Percentiles rank a stretch among this genome's conserved stretches.
phyloP scores from a whole-genome alignment of 1,140 invertebrate species.

The Sminthurinus signatus region DNA sequence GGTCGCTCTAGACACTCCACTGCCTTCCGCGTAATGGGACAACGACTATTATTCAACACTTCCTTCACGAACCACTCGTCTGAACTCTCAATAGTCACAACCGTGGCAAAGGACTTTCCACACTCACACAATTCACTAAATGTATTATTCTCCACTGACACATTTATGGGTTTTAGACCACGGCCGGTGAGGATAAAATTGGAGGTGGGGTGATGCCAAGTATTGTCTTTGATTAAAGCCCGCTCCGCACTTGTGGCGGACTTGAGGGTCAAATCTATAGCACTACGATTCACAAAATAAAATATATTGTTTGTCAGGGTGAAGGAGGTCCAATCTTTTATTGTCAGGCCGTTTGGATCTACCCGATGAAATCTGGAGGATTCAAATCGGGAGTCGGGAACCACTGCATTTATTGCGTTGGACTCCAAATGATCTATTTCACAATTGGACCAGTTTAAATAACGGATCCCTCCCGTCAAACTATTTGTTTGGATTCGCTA shows the following conservation, averaged over 20 bases:
- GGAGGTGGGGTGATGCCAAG: slow-evolving; percentile 23
- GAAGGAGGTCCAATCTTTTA: slow-evolving; percentile 31
- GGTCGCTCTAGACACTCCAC: slow-evolving; percentile 19
- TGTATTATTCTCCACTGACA: slow-evolving; percentile 24
- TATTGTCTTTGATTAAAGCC: slow-evolving; percentile 24
- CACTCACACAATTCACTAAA: slow-evolving; percentile 29
- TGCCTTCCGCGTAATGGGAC: slow-evolving; percentile 25
- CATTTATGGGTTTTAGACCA: slow-evolving; percentile 4
- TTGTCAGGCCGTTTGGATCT: slow-evolving; percentile 21
- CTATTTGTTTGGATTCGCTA: slow-evolving; percentile 54
- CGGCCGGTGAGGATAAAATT: slow-evolving; percentile 32
- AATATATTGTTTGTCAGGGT: slow-evolving; percentile 31
- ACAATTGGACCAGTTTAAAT: slow-evolving; percentile 49
- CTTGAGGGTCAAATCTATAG: slow-evolving; percentile 31
- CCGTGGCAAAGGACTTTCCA: slow-evolving; percentile 10
- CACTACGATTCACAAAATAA: slow-evolving; percentile 20
- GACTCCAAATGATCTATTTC: slow-evolving; percentile 9
- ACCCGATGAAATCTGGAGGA: slow-evolving; percentile 14
- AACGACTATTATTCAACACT: slow-evolving; percentile 27
- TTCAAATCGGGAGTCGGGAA: slow-evolving; percentile 13
- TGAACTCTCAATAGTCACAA: slow-evolving; percentile 22
- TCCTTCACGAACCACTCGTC: slow-evolving; percentile 32
- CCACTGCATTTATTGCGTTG: slow-evolving; percentile 17
- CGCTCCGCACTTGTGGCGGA: neutral
- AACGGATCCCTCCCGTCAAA: slow-evolving; percentile 57